Evolutionary conservation across 2,797 vertebrate genomes (phyloP), one percentile per base, ranked within the genome.

Genomic region (Neosilurus mollespiculum): DNA sequence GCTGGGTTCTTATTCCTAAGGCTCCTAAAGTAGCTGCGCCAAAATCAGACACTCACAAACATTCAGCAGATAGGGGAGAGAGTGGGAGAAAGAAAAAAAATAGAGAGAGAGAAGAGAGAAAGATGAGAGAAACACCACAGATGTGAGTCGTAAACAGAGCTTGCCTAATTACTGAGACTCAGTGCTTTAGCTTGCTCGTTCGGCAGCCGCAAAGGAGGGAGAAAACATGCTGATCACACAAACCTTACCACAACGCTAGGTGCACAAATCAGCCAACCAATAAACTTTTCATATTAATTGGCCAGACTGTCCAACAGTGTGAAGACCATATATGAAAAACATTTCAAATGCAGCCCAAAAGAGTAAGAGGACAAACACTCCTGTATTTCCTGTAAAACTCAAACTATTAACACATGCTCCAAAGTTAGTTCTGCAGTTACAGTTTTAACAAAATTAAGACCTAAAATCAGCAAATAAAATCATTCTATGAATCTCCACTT

Each of bases 121-220:
- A 62, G 43, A 66, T 66, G 61, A 64, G 70, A 72, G 56, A 65
- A 71, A 70, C 30, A 82, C 65, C 62, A 69, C 76, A 79, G 83
- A 84, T 85, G 72, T 77, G 66, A 67, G 59, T 66, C 37, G 51
- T 84, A 86, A 87, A 87, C 83, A 83, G 70, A 84, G 78, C 84
- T 87, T 84, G 76, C 78, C 86, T 88, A 85, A 90, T 88, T 88
- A 88, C 70, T 85, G 77, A 85, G 65, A 86, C 83, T 81, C 86
- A 82, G 76, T 78, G 83, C 81, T 88, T 78, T 81, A 80, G 70
- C 58, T 53, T 80, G 82, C 81, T 84, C 58, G 70, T 79, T 86
- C 86, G 71, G 71, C 70, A 59, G 24, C 67, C 62, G 78, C 84
- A 88, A 78, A 83, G 82, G 65, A 83, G 51, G 70, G 78, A 81